Evolutionary conservation across 2,888 invertebrate genomes (phyloP), one percentile per base, ranked within the genome.

Genomic region (Mythimna pallens): DNA sequence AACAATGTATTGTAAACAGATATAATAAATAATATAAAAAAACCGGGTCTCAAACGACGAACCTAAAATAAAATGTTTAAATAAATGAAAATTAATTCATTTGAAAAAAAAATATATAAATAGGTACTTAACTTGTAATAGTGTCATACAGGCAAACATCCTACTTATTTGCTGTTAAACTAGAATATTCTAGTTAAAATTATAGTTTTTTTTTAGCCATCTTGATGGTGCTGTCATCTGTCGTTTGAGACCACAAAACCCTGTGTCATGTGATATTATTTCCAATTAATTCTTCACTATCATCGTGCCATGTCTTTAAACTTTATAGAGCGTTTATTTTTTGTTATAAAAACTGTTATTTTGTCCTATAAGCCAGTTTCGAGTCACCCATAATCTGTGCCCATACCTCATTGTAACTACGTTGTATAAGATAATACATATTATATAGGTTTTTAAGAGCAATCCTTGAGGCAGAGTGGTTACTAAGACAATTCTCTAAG

Each of bases 291-390:
- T 69, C 43, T 70, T 69, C 69, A 78, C 54, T 71, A 64, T 84
- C 71, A 73, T 80, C 70, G 87, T 87, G 88, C 88, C 88, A 88
- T 88, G 76, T 71, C 67, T 81, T 61, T 73, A 71, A 80, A 73
- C 57, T 80, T 76, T 83, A 80, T 64, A 68, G 63, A 83, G 43
- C 14, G 36, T 67, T 80, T 75, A 78, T 79, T 80, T 43, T 80
- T 73, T 76, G 64, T 69, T 63, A 36, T 50, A 63, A 72, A 63
- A 64, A 52, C 0, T 73, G 59, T 69, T 84, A 71, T 74, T 78
- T 76, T 75, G 34, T 74, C 54, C 34, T 67, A 62, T 72, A 68
- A 69, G 34, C 57, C 62, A 73, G 64, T 67, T 71, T 74, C 67
- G 66, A 61, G 63, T 78, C 73, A 68, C n/a, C 55, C 73, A 25